Evolutionary conservation across 1,140 invertebrate genomes (phyloP).

Genomic region (Battus philenor): DNA sequence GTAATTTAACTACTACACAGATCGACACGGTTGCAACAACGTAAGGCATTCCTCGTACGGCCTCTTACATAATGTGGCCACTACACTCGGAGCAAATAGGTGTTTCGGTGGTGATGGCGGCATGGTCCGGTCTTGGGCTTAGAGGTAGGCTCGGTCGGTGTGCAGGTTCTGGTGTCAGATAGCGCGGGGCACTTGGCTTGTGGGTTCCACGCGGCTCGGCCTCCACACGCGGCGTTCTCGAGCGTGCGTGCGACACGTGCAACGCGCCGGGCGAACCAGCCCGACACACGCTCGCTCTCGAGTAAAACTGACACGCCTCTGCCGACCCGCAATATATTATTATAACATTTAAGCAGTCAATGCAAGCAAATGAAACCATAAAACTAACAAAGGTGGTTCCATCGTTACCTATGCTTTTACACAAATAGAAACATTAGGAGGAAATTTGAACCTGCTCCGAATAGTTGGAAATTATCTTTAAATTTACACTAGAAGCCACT

Average conservation of each 20-base stretch:
- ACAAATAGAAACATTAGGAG: too few species aligned
- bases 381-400: too few species aligned
- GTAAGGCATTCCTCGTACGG: constrained; percentile 59
- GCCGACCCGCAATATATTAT: constrained; percentile 43
- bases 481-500: too few species aligned
- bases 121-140: constrained; percentile 37
- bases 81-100: constrained; percentile 85
- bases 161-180: constrained; percentile 45
- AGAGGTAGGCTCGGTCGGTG: constrained; percentile 73
- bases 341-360: too few species aligned
- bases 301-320: constrained; percentile 68
- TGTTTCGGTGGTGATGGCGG: constrained; percentile 68
- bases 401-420: too few species aligned
- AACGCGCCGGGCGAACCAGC: constrained; percentile 52
- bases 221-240: constrained; percentile 22
- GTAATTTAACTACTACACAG: constrained; percentile 50
- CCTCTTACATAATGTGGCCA: constrained; percentile 86
- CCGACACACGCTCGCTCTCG: constrained; percentile 64
- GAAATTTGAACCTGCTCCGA: too few species aligned
- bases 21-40: constrained; percentile 72
- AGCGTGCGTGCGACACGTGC: constrained; percentile 40
- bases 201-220: constrained; percentile 30
- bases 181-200: constrained; percentile 37
- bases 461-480: too few species aligned
- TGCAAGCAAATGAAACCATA: too few species aligned